Evolutionary conservation across 2,797 vertebrate species (phyloP).

Genomic region (Sebastes kiyomatsui): DNA sequence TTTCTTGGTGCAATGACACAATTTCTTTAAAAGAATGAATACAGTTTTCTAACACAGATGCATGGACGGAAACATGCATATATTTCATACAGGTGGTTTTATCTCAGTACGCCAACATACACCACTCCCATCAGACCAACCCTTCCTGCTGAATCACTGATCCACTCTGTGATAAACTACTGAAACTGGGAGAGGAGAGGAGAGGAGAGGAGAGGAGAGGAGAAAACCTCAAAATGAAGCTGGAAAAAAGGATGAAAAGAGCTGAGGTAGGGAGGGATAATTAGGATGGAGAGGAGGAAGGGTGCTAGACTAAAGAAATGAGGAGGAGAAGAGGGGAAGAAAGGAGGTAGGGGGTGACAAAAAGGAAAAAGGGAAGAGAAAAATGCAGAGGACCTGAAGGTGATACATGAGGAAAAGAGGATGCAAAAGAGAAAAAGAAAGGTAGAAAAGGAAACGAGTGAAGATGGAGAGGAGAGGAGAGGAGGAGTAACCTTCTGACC

Average conservation of each 20-base stretch:
- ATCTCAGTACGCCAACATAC: not conserved
- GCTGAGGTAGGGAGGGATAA: not conserved
- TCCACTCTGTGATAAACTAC: not conserved
- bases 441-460: not conserved
- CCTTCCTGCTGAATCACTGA: conserved; percentile 7
- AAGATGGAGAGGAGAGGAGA: too few relatives aligned
- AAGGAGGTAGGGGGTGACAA: not conserved
- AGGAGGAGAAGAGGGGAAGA: not conserved
- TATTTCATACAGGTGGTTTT: not conserved
- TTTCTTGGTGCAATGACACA: not conserved
- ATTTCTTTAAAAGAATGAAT: not conserved
- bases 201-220: not conserved
- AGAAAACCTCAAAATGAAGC: not conserved
- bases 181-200: not conserved
- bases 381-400: not conserved
- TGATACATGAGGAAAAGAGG: not conserved
- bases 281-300: not conserved
- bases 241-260: not conserved
- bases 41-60: not conserved
- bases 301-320: not conserved
- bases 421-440: not conserved
- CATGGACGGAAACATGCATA: not conserved
- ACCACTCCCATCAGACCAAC: not conserved
- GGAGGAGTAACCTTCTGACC: conserved; percentile 16
- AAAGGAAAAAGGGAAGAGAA: not conserved